Percentiles rank a stretch among this genome's conserved stretches.
Evolutionary conservation across 2,888 invertebrate species (phyloP).

Genomic region (Euplagia quadripunctaria): DNA sequence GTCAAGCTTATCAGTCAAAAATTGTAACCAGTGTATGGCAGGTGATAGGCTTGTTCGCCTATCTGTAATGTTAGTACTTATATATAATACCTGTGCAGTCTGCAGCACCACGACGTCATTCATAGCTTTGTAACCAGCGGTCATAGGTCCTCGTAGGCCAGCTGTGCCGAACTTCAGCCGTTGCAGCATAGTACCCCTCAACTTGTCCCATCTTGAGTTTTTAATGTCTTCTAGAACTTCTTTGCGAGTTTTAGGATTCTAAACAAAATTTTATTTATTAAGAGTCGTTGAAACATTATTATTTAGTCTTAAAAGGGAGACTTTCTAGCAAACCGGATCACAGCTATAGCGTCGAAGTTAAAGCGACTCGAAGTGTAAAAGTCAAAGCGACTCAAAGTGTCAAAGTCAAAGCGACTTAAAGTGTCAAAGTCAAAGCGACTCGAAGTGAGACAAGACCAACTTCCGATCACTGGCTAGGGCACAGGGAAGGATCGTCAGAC

Average conservation of each 20-base stretch:
- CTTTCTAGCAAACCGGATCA: neutral
- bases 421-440: neutral
- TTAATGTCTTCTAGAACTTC: slow-evolving; percentile 89
- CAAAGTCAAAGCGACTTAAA: too few species aligned
- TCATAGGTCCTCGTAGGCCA: slow-evolving; percentile 97
- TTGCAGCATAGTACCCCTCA: slow-evolving; percentile 89
- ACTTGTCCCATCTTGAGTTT: slow-evolving; percentile 85
- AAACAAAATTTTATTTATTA: neutral
- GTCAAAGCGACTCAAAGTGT: neutral
- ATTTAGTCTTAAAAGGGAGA: neutral
- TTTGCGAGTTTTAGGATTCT: slow-evolving; percentile 89
- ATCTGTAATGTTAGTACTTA: neutral
- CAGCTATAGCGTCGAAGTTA: neutral
- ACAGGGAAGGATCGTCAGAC: too few species aligned
- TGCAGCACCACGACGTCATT: slow-evolving; percentile 99
- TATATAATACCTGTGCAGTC: slow-evolving; percentile 90
- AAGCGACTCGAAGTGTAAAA: neutral
- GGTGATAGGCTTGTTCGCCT: neutral
- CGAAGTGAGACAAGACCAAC: neutral
- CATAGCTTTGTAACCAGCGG: slow-evolving; percentile 96
- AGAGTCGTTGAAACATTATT: neutral
- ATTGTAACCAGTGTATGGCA: neutral
- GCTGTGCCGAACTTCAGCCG: slow-evolving; percentile 97
- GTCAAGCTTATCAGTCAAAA: neutral
- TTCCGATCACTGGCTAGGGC: neutral